Base-by-base conservation (phyloP, 64 coral and sea anemone species). In the Pachyseris speciosa region DNA sequence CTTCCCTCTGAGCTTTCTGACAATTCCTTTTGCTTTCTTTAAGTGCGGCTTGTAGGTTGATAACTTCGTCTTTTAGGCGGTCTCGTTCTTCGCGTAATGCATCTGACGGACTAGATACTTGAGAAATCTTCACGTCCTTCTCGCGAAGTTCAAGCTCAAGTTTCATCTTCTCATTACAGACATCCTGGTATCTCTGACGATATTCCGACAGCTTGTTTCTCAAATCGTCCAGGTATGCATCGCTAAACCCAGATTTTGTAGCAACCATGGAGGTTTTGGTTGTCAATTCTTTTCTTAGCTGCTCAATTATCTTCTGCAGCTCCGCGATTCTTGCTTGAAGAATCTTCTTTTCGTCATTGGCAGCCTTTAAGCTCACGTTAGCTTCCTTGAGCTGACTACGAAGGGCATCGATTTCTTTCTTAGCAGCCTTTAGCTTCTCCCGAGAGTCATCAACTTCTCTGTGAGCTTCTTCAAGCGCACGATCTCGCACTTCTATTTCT, bases 1-100 rank as follows among this genome's bases (percentile, higher is more conserved):
- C 74, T 24, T 96, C 95, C 65, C 89, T 96, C 75, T 93, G 95
- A 42, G 91, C 67, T n/a, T 89, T 89, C 20, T 68, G 86, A n/a
- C 70, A 86, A 22, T 89, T 92, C 9, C 27, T 73, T 48, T 91
- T 93, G 31, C 69, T 89, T 60, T 96, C 95, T 16, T 87, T 64
- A 4, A 83, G 39, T 2, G 90, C 76, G 31, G 71, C 86, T 49
- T 93, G 81, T 28, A 92, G 22, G 11, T 73, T 80, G 38, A 90
- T 96, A 32, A 93, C 78, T 39, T 92, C 95, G 59, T 96, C 86
- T 72, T 96, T 96, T 7, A 96, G 65, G 4, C 81, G 68, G 41
- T 90, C 95, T 68, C 93, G 84, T 29, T 96, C 95, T 66, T 93
- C 85, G 27, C 89, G 88, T 41, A 96, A 25, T 38, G 84, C 72